Conservation (phyloP, 1,140 invertebrate species). For the Saxidomus purpurata region DNA sequence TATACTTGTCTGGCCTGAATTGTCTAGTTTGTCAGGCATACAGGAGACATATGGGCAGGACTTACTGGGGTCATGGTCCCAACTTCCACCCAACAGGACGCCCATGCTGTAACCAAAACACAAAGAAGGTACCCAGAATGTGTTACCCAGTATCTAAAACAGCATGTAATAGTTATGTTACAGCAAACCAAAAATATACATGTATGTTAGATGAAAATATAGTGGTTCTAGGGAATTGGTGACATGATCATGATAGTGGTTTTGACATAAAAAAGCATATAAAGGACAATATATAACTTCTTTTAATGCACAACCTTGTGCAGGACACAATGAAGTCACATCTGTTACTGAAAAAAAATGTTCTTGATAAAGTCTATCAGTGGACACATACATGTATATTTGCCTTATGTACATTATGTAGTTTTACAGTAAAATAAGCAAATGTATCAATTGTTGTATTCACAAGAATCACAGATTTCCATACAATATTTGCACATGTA, state of each 20-base stretch:
- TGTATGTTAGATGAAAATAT: no score
- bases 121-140: conserved; percentile 17
- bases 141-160: not conserved
- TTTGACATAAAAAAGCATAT: no score
- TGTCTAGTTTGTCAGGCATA: conserved; percentile 70
- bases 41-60: conserved; percentile 54
- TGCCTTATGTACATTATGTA: not conserved
- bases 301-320: no score
- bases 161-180: not conserved
- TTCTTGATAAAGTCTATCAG: no score
- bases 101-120: conserved; percentile 21
- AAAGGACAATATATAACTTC: no score
- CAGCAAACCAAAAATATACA: conserved; percentile 33
- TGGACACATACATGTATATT: conserved; percentile 22
- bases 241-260: no score
- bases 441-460: conserved; percentile 1
- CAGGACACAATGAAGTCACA: no score
- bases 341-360: no score
- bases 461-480: not conserved
- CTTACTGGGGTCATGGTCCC: conserved; percentile 68
- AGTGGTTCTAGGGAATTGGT: not conserved
- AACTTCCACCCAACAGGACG: conserved; percentile 64
- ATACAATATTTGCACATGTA: not conserved
- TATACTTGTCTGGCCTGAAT: conserved; percentile 18
- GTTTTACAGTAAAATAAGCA: not conserved